Evolutionary conservation across 2,113 vertebrate species (phyloP).

Genomic region (Rutilus rutilus): DNA sequence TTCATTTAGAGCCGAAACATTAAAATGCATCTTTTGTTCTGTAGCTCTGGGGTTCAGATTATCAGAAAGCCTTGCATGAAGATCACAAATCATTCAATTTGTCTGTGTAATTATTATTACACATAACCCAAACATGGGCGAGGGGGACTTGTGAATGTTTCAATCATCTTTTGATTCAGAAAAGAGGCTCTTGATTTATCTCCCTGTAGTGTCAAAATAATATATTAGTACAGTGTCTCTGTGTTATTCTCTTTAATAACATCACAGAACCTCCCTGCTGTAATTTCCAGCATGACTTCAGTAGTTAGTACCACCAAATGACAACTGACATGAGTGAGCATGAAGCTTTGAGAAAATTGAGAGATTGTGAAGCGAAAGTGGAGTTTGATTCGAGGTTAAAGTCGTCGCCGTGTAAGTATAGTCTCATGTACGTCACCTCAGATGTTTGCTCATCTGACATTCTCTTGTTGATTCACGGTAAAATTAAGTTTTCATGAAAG

Average conservation of each 20-base stretch:
- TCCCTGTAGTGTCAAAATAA: background rate
- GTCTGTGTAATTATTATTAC: slow-evolving; percentile 40
- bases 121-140: background rate
- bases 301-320: background rate
- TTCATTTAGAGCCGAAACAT: slow-evolving; percentile 3
- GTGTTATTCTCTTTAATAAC: slow-evolving; percentile 3
- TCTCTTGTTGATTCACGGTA: background rate
- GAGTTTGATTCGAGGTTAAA: slow-evolving; percentile 4
- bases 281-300: background rate
- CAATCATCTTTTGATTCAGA: background rate
- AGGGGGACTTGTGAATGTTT: background rate
- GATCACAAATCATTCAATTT: slow-evolving; percentile 41
- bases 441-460: slow-evolving; percentile 9
- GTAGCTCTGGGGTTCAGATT: slow-evolving; percentile 12
- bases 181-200: background rate
- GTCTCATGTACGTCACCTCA: background rate
- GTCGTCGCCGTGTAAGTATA: background rate
- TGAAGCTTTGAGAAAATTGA: slow-evolving; percentile 2
- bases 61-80: slow-evolving; percentile 1
- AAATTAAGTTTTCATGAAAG: background rate
- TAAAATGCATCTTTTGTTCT: slow-evolving; percentile 31
- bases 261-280: background rate
- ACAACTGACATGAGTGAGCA: background rate
- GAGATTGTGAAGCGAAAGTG: background rate
- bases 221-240: background rate